Base-by-base conservation (phyloP, 2,888 invertebrate genomes). In the Urechis unicinctus region DNA sequence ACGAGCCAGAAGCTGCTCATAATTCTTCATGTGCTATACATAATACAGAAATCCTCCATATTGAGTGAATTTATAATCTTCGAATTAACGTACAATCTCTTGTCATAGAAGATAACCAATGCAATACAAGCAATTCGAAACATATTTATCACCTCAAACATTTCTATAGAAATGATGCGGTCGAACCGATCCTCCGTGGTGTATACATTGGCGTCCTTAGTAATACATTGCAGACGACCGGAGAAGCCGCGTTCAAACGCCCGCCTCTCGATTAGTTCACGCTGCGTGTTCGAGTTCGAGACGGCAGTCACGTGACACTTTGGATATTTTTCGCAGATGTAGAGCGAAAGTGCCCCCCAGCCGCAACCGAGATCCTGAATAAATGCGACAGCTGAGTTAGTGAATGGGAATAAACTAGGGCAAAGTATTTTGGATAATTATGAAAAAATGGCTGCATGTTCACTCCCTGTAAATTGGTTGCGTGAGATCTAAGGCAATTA, bases 101-200 rank as follows among this genome's bases (percentile, higher is more conserved):
- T n/a, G n/a, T n/a, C n/a, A n/a, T n/a, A n/a, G n/a, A n/a, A n/a
- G n/a, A n/a, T n/a, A n/a, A n/a, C n/a, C n/a, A n/a, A n/a, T n/a
- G n/a, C n/a, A n/a, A n/a, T n/a, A n/a, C n/a, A n/a, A n/a, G n/a
- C n/a, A n/a, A n/a, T n/a, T n/a, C n/a, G n/a, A n/a, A n/a, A n/a
- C n/a, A n/a, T n/a, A n/a, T n/a, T n/a, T n/a, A n/a, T n/a, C 50
- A 71, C 71, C 69, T 72, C 71, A 65, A 72, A 71, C 72, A 72
- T 72, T 53, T 72, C 72, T 29, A 71, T 68, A 24, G 70, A 71
- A 45, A 70, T 58, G 49, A 72, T 68, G 30, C 71, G 64, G 56
- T 72, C 72, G 58, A 65, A 72, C 49, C 64, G 57, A 46, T 66
- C 64, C 13, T 61, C 59, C 5, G 72, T 71, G 9, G 59, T 58